Conservation (phyloP, 1,140 invertebrate species). For the Zelostemma sp. region DNA sequence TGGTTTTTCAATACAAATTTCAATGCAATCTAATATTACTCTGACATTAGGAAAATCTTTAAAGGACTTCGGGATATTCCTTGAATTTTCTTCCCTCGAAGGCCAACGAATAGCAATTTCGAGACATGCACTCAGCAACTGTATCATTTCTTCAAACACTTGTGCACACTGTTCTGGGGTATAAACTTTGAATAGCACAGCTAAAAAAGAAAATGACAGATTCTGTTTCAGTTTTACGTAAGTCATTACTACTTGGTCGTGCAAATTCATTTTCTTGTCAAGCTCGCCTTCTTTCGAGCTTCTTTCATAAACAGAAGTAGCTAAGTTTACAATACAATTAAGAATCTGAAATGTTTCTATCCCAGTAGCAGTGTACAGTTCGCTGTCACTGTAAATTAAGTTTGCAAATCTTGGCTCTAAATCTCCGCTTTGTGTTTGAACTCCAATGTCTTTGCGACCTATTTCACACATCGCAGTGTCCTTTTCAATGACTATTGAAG, state of each 20-base stretch:
- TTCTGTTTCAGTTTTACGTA: conserved; percentile 45
- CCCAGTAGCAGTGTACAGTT: conserved; percentile 23
- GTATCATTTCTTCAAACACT: conserved; percentile 23
- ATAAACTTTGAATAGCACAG: conserved; percentile 29
- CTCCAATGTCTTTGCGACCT: not conserved
- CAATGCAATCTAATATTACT: conserved; percentile 52
- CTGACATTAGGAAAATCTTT: conserved; percentile 38
- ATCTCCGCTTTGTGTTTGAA: conserved; percentile 14
- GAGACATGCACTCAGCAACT: conserved; percentile 27
- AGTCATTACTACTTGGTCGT: conserved; percentile 27
- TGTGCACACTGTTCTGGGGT: conserved; percentile 29
- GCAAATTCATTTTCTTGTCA: conserved; percentile 10
- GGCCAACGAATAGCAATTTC: conserved; percentile 24
- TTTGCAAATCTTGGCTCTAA: conserved; percentile 13
- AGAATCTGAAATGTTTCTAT: conserved; percentile 32
- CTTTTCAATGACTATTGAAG: no score
- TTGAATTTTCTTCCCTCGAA: conserved; percentile 28
- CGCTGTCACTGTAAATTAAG: conserved; percentile 21
- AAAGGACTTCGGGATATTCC: conserved; percentile 47
- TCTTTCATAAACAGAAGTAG: not conserved
- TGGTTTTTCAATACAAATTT: conserved; percentile 48
- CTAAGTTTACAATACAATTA: conserved; percentile 13
- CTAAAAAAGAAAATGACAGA: conserved; percentile 28
- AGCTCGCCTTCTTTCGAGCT: not conserved
- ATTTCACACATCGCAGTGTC: no score